Conservation (phyloP, 2,797 vertebrate genomes). For the Xenentodon cancila region DNA sequence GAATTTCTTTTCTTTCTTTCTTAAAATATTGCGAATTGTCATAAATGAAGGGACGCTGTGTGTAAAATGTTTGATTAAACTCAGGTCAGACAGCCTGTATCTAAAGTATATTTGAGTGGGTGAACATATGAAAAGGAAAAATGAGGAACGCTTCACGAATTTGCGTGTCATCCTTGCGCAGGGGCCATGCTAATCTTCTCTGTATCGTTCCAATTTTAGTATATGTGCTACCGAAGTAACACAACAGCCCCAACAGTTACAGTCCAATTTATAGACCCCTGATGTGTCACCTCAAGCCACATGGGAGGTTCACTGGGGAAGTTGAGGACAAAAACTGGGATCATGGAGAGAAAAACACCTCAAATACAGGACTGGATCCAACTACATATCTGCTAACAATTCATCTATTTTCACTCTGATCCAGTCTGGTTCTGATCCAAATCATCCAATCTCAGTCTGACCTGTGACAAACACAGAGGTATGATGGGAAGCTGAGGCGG, state of each 20-base stretch:
- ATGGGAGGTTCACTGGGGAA: no score
- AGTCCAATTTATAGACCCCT: no score
- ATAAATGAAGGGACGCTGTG: no score
- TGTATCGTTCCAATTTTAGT: constrained; percentile 31
- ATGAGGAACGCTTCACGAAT: constrained; percentile 24
- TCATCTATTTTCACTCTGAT: no score
- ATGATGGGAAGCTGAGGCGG: background rate
- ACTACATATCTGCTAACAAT: no score
- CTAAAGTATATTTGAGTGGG: no score
- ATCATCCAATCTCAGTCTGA: background rate
- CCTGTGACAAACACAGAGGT: background rate
- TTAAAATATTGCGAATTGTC: no score
- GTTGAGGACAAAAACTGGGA: no score
- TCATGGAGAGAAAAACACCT: background rate
- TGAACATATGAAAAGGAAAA: background rate
- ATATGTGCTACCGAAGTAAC: constrained; percentile 19
- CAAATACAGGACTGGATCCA: background rate
- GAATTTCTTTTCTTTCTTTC: no score
- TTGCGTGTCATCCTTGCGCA: constrained; percentile 33
- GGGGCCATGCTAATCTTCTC: constrained; percentile 29
- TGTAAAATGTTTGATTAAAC: no score
- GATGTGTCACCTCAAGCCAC: rapidly evolving
- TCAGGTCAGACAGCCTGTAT: no score
- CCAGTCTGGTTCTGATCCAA: no score
- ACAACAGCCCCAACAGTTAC: background rate